Evolutionary conservation across 2,888 invertebrate genomes (phyloP).

Genomic region (Andrena marginata): DNA sequence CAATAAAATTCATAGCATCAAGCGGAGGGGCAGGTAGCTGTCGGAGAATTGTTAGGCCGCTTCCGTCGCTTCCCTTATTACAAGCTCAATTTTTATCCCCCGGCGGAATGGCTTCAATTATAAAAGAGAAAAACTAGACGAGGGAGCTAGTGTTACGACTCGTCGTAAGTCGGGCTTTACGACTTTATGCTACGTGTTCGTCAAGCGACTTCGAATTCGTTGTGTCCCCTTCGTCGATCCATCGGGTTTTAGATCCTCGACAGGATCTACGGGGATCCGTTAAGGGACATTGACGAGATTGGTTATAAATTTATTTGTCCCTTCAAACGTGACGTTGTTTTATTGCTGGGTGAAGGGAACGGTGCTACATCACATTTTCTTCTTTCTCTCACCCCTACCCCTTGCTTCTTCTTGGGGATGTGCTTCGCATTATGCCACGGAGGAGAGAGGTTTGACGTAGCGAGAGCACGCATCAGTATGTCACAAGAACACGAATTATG

Average conservation of each 20-base stretch:
- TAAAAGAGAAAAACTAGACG: constrained; percentile 62
- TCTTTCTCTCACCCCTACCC: neutral
- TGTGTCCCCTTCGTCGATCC: constrained; percentile 46
- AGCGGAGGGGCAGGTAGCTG: constrained; percentile 36
- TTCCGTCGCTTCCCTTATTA: constrained; percentile 64
- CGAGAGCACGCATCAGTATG: constrained; percentile 21
- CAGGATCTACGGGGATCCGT: constrained; percentile 62
- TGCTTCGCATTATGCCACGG: constrained; percentile 28
- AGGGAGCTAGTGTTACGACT: constrained; percentile 76
- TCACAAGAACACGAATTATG: constrained; percentile 52
- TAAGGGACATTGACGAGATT: constrained; percentile 79
- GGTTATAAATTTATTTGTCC: constrained; percentile 82
- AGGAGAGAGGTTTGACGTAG: neutral
- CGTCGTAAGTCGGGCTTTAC: constrained; percentile 82
- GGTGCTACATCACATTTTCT: constrained; percentile 55
- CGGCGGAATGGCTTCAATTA: constrained; percentile 68
- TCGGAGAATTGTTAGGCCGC: constrained; percentile 30
- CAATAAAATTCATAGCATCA: constrained; percentile 79
- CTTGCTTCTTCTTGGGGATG: neutral
- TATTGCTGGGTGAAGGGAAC: constrained; percentile 78
- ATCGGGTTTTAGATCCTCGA: constrained; percentile 48
- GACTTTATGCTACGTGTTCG: constrained; percentile 82
- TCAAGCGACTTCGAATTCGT: constrained; percentile 72
- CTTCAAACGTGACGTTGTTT: constrained; percentile 81
- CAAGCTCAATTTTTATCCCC: constrained; percentile 71